Evolutionary conservation across 2,113 vertebrate species (phyloP).

Genomic region (Coregonus clupeaformis): DNA sequence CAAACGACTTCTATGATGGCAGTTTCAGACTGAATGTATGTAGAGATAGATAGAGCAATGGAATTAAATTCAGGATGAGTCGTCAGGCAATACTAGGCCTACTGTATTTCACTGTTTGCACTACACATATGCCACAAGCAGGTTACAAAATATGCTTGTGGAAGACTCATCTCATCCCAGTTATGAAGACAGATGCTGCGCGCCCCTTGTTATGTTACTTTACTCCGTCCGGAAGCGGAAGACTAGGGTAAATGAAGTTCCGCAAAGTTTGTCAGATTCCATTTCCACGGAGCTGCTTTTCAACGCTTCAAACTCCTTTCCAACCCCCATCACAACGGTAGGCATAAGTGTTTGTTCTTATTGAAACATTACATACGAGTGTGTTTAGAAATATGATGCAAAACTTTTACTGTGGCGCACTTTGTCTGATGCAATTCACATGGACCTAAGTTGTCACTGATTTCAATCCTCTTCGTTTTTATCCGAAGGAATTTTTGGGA

Average conservation of each 20-base stretch:
- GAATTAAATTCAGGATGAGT: too few species aligned
- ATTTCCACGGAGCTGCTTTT: conserved; percentile 21
- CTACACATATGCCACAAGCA: conserved; percentile 28
- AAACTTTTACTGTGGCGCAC: neutral
- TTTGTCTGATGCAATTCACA: neutral
- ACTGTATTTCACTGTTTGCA: conserved; percentile 5
- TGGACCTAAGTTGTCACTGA: neutral
- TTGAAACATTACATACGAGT: neutral
- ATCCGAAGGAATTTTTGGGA: neutral
- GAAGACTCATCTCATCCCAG: conserved; percentile 6
- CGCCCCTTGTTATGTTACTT: conserved; percentile 30
- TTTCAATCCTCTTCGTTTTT: neutral
- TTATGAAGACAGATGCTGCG: neutral
- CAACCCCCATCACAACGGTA: conserved; percentile 17
- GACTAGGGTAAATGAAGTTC: conserved; percentile 30
- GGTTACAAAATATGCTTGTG: conserved; percentile 41
- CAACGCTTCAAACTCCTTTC: neutral
- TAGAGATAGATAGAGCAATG: too few species aligned
- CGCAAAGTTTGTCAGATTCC: conserved; percentile 33
- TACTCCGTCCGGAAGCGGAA: conserved; percentile 58
- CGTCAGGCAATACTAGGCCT: too few species aligned
- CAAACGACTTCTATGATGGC: too few species aligned
- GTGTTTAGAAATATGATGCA: neutral
- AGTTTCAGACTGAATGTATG: too few species aligned
- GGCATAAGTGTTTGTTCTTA: neutral